A percentile compares a stretch with the other conserved stretches of the same genome.
phyloP scores from a whole-genome alignment of 2,113 vertebrate species.

The Podiceps cristatus region DNA sequence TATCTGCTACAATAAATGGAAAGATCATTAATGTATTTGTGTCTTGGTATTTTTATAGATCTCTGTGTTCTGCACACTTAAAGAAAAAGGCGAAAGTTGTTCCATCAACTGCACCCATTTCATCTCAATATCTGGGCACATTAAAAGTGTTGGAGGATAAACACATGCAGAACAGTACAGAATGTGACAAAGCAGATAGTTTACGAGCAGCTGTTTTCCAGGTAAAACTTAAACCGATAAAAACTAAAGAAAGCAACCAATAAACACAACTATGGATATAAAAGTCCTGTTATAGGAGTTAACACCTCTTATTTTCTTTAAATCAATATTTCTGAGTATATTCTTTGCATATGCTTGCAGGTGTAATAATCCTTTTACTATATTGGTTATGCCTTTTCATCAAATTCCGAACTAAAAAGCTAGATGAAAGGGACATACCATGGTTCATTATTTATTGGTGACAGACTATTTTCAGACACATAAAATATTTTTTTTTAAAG shows the following conservation, averaged over 20 bases:
- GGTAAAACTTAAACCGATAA: slow-evolving; percentile 72
- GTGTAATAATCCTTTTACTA: neutral
- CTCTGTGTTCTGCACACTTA: slow-evolving; percentile 41
- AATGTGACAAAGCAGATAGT: slow-evolving; percentile 79
- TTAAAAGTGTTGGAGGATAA: slow-evolving; percentile 87
- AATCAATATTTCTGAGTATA: neutral
- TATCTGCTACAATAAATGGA: neutral
- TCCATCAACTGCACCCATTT: slow-evolving; percentile 31
- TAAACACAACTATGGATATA: neutral
- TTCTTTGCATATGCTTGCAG: neutral
- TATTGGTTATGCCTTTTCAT: neutral
- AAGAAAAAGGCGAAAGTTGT: slow-evolving; percentile 53
- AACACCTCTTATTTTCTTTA: neutral
- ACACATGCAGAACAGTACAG: slow-evolving; percentile 48
- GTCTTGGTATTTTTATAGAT: slow-evolving; percentile 56
- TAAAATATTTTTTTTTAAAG: neutral
- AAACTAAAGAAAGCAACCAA: neutral
- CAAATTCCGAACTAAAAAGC: neutral
- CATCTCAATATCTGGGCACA: slow-evolving; percentile 86
- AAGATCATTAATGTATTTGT: slow-evolving; percentile 1
- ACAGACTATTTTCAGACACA: neutral
- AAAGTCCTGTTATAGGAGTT: neutral
- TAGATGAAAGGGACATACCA: neutral
- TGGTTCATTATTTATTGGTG: neutral
- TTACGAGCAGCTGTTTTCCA: slow-evolving; percentile 91